phyloP scores from a whole-genome alignment of 2,797 vertebrate genomes.

The Darevskia nairensis region DNA sequence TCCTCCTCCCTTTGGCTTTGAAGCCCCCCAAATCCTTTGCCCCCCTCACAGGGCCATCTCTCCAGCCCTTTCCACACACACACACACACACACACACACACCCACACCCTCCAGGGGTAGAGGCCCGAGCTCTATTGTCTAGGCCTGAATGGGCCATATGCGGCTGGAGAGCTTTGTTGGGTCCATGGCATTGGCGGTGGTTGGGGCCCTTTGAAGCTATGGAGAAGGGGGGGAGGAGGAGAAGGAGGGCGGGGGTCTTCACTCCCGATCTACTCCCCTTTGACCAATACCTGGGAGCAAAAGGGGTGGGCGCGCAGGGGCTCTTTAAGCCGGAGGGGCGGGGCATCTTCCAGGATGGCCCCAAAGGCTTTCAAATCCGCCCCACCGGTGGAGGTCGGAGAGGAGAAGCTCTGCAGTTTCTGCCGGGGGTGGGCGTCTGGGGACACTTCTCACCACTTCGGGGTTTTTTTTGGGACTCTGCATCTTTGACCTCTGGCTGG shows the following conservation, averaged over 20 bases:
- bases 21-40: not conserved
- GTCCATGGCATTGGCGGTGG: not conserved
- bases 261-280: not conserved
- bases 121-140: not conserved
- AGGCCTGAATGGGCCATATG: not conserved
- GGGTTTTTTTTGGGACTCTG: not conserved
- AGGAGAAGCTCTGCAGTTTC: too few relatives aligned
- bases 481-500: too few relatives aligned
- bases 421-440: too few relatives aligned
- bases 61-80: not conserved
- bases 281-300: conserved; percentile 49
- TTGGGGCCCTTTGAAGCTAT: not conserved
- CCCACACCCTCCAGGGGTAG: not conserved
- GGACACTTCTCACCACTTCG: not conserved
- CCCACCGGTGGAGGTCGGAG: too few relatives aligned
- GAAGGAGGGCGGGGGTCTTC: not conserved
- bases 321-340: not conserved
- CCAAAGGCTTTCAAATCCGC: conserved; percentile 17
- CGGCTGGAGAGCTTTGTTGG: not conserved
- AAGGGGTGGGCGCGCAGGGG: conserved; percentile 17
- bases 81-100: not conserved
- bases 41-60: not conserved
- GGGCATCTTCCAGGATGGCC: not conserved
- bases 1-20: conserved; percentile 19
- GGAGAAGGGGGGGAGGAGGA: not conserved